Conservation (phyloP, 2,113 vertebrate species). For the Psittacula cyanocephala region DNA sequence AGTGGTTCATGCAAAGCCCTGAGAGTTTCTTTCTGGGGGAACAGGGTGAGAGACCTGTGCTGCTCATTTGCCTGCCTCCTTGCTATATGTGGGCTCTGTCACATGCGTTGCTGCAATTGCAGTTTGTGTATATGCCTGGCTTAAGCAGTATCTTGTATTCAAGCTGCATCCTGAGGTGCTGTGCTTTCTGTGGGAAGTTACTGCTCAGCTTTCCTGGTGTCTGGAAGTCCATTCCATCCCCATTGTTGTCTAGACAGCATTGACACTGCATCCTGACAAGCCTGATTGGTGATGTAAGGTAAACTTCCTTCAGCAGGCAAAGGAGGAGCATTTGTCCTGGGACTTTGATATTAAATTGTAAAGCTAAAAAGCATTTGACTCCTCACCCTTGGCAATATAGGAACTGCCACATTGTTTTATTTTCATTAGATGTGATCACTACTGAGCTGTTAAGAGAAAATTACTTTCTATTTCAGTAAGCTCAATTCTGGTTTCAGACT, state of each 20-base stretch:
- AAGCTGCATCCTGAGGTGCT: background rate
- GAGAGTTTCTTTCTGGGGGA: background rate
- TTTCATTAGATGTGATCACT: constrained; percentile 45
- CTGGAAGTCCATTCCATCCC: background rate
- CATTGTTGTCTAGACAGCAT: background rate
- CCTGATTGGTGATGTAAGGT: background rate
- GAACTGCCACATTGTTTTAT: constrained; percentile 47
- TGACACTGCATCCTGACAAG: background rate
- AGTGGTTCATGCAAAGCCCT: background rate
- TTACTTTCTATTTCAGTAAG: constrained; percentile 68
- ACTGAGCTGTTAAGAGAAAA: constrained; percentile 62
- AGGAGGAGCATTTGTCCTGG: constrained; percentile 6
- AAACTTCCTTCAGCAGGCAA: background rate
- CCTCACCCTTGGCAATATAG: constrained; percentile 19
- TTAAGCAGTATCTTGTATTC: background rate
- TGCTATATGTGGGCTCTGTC: fast-evolving
- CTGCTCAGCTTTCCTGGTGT: background rate
- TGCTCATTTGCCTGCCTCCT: background rate
- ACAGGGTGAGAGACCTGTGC: background rate
- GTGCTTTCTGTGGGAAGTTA: background rate
- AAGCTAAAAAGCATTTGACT: constrained; percentile 11
- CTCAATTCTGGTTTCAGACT: constrained; percentile 62
- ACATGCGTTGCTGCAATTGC: fast-evolving
- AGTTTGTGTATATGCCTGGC: fast-evolving
- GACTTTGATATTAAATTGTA: background rate